A percentile compares a stretch with the other conserved stretches of the same genome.
Evolutionary conservation across 2,888 invertebrate genomes (phyloP).

Genomic region (Brassicogethes aeneus): DNA sequence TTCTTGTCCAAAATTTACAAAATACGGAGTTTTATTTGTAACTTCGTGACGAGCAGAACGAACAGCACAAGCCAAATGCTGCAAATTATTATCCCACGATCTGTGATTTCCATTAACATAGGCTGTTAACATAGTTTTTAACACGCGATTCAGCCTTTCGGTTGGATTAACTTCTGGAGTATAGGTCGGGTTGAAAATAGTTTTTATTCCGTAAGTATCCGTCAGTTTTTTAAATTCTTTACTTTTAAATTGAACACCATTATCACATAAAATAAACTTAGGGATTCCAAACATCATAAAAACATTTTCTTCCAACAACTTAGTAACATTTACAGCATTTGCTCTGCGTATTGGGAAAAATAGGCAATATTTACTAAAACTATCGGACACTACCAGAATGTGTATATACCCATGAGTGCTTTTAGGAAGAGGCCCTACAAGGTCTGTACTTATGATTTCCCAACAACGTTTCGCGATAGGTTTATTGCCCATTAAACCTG

Average conservation of each 20-base stretch:
- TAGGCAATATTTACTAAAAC: slow-evolving; percentile 16
- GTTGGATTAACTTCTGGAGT: slow-evolving; percentile 27
- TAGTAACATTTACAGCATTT: too few species aligned
- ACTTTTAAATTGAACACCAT: too few species aligned
- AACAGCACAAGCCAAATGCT: slow-evolving; percentile 14
- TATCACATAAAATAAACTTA: too few species aligned
- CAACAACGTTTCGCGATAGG: slow-evolving; percentile 7
- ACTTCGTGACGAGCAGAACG: too few species aligned
- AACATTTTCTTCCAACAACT: slow-evolving; percentile 18
- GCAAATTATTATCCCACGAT: slow-evolving; percentile 15
- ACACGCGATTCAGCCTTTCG: slow-evolving; percentile 23
- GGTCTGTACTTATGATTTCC: slow-evolving; percentile 13
- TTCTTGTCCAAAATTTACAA: slow-evolving; percentile 14
- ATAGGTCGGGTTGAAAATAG: too few species aligned
- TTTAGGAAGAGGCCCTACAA: slow-evolving; percentile 14
- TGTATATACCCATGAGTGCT: slow-evolving; percentile 11
- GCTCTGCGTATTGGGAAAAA: slow-evolving; percentile 18
- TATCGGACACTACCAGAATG: slow-evolving; percentile 16
- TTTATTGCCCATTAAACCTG: slow-evolving; percentile 14
- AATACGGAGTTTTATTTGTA: too few species aligned
- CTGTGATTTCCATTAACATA: slow-evolving; percentile 21
- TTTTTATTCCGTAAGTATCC: slow-evolving; percentile 10
- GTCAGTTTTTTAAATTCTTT: slow-evolving; percentile 11
- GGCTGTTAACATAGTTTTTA: slow-evolving; percentile 26
- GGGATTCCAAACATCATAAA: slow-evolving; percentile 22